Percentiles rank a stretch among this genome's conserved stretches.
Evolutionary conservation across 2,888 invertebrate genomes (phyloP).

Genomic region (Hermaeophaga mercurialis): DNA sequence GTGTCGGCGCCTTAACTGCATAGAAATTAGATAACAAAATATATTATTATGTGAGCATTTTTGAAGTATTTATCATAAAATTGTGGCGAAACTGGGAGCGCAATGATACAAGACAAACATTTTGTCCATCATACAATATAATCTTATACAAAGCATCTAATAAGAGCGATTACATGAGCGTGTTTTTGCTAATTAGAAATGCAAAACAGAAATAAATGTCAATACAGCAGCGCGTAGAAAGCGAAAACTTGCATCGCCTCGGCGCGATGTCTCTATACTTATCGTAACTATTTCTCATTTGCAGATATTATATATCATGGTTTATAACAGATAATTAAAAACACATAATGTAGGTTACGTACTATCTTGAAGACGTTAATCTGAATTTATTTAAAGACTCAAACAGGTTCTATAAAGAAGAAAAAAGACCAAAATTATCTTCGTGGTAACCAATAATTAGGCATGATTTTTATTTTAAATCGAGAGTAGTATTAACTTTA

Average conservation of each 20-base stretch:
- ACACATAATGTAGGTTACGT: slow-evolving; percentile 29
- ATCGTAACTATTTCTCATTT: slow-evolving; percentile 22
- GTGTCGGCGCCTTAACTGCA: too few species aligned
- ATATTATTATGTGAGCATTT: neutral
- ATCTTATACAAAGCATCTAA: neutral
- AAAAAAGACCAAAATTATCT: slow-evolving; percentile 32
- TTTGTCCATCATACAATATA: neutral
- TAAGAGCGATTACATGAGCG: slow-evolving; percentile 3
- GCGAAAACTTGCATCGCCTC: slow-evolving; percentile 1
- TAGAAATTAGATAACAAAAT: too few species aligned
- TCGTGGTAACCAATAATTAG: slow-evolving; percentile 31
- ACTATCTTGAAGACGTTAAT: slow-evolving; percentile 30
- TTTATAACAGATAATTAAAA: slow-evolving; percentile 29
- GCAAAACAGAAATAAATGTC: slow-evolving; percentile 14
- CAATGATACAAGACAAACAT: neutral
- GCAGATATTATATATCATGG: slow-evolving; percentile 29
- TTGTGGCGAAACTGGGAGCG: neutral
- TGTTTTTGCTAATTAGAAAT: slow-evolving; percentile 10
- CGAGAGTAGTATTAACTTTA: slow-evolving; percentile 30
- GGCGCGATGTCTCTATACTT: slow-evolving; percentile 8
- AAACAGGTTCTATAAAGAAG: slow-evolving; percentile 31
- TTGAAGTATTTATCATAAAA: neutral
- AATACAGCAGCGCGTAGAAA: neutral
- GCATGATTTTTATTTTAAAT: slow-evolving; percentile 32
- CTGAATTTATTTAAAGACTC: slow-evolving; percentile 30